phyloP scores from a whole-genome alignment of 2,113 vertebrate species.

The Zosterops borbonicus region DNA sequence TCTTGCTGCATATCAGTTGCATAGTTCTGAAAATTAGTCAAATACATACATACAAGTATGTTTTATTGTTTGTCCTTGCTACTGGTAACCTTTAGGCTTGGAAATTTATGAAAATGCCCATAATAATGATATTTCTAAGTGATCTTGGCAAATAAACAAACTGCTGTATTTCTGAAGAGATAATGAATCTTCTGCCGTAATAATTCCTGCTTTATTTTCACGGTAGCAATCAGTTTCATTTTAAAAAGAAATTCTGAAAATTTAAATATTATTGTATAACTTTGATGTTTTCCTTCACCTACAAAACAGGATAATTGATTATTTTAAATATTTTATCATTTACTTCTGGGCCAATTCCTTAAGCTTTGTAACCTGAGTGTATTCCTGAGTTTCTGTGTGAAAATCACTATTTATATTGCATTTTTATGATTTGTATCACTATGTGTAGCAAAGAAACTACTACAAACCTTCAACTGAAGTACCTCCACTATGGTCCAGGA shows the following conservation, averaged over 20 bases:
- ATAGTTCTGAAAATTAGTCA: neutral
- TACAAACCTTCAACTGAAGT: conserved; percentile 50
- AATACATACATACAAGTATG: neutral
- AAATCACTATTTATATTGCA: conserved; percentile 38
- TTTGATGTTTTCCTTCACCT: neutral
- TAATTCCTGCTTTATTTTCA: neutral
- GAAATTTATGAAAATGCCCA: neutral
- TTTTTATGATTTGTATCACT: conserved; percentile 41
- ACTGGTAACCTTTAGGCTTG: neutral
- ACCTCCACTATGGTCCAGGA: conserved; percentile 56
- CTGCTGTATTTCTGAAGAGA: conserved; percentile 17
- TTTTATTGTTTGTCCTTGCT: neutral
- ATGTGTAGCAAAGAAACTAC: conserved; percentile 55
- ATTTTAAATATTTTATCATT: neutral
- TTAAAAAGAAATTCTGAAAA: neutral
- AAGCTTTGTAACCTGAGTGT: conserved; percentile 5
- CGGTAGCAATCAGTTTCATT: neutral
- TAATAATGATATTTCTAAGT: neutral
- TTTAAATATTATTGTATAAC: neutral
- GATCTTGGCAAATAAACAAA: neutral
- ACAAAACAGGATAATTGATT: neutral
- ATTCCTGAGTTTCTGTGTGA: conserved; percentile 20
- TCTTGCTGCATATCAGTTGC: neutral
- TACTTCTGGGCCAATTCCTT: neutral
- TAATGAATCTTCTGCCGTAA: neutral